These are phyloP conservation scores for Eupsilia transversa DNA, from an alignment of 2,888 invertebrate genomes.

Conservation along the genomic window DNA sequence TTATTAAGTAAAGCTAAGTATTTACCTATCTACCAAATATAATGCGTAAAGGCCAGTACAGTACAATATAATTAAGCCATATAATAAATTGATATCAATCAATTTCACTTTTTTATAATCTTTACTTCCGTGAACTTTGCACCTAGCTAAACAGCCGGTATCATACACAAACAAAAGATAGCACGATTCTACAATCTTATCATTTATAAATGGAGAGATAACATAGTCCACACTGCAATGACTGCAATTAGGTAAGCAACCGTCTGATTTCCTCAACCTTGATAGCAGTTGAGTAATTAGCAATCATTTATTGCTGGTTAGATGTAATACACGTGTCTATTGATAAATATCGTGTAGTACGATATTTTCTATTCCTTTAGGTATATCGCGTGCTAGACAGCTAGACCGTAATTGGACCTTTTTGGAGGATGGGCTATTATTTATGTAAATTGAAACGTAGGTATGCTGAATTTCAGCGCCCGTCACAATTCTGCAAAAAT, in stretches of 20 bases:
- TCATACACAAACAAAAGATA: slow-evolving; percentile 20
- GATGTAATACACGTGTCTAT: slow-evolving; percentile 40
- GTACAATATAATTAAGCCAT: neutral
- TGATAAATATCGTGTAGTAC: slow-evolving; percentile 37
- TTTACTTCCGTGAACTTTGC: slow-evolving; percentile 35
- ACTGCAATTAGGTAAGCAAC: slow-evolving; percentile 52
- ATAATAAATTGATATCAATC: neutral
- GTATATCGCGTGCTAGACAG: slow-evolving; percentile 34
- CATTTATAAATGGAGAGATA: slow-evolving; percentile 47
- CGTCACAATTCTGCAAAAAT: neutral
- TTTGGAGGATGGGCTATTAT: slow-evolving; percentile 7
- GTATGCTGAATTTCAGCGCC: neutral
- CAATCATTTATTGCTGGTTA: slow-evolving; percentile 53
- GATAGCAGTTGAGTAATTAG: slow-evolving; percentile 62
- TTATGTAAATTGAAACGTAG: neutral
- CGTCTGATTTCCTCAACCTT: slow-evolving; percentile 66
- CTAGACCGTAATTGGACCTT: neutral
- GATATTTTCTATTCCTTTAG: slow-evolving; percentile 44
- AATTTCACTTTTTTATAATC: slow-evolving; percentile 19
- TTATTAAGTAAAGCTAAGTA: too few relatives aligned
- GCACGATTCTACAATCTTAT: slow-evolving; percentile 14
- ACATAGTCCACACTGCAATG: slow-evolving; percentile 40
- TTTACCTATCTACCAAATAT: neutral
- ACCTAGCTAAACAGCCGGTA: slow-evolving; percentile 2
- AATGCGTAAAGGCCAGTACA: neutral